Conservation (phyloP, 2,888 invertebrate species). For the Leptopilina myrica region DNA sequence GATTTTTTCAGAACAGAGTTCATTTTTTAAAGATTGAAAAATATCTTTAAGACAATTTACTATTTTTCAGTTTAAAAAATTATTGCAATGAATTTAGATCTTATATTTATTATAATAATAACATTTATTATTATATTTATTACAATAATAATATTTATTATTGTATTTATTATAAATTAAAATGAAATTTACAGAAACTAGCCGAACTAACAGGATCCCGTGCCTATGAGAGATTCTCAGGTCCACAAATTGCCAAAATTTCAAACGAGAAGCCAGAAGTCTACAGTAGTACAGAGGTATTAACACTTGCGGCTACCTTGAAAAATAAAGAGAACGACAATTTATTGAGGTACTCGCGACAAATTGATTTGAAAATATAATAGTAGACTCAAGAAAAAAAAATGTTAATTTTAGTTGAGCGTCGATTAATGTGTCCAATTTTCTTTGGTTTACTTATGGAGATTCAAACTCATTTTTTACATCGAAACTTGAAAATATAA, state of each 20-base stretch:
- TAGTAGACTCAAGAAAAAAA: constrained; percentile 32
- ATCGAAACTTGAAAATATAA: too few relatives aligned
- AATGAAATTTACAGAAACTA: constrained; percentile 79
- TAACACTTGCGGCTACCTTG: constrained; percentile 57
- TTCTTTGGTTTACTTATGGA: constrained; percentile 19
- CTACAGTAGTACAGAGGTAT: constrained; percentile 86
- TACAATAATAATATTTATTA: too few relatives aligned
- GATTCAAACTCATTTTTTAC: neutral
- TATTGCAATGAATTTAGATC: too few relatives aligned
- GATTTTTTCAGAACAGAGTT: neutral
- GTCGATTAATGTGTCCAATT: constrained; percentile 21
- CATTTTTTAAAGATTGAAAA: neutral
- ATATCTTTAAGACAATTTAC: too few relatives aligned
- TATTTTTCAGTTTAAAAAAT: too few relatives aligned
- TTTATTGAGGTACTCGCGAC: constrained; percentile 57
- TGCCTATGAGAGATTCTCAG: constrained; percentile 95
- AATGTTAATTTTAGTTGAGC: constrained; percentile 25
- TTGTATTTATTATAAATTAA: too few relatives aligned
- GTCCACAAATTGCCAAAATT: constrained; percentile 94
- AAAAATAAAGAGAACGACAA: constrained; percentile 54
- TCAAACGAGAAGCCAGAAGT: constrained; percentile 83
- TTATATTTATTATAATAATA: too few relatives aligned
- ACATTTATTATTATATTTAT: too few relatives aligned
- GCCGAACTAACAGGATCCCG: constrained; percentile 90
- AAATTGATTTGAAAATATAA: constrained; percentile 19